phyloP scores from a whole-genome alignment of 2,888 invertebrate genomes.

The Drepana falcataria region DNA sequence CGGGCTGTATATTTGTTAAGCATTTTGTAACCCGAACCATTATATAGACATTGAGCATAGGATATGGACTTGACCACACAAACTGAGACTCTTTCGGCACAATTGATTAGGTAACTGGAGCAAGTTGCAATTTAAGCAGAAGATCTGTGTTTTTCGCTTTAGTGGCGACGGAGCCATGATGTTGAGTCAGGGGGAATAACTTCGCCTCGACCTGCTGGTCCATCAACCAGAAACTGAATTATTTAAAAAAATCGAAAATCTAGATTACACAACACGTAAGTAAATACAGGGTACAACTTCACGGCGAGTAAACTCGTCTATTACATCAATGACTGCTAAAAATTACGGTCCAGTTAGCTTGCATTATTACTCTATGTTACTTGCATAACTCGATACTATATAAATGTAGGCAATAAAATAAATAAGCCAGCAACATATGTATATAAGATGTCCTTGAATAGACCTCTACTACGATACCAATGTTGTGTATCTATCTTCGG shows the following conservation, averaged over 20 bases:
- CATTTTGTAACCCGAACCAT: too few relatives aligned
- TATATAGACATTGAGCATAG: constrained; percentile 18
- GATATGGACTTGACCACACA: constrained; percentile 38
- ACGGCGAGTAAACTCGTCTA: background rate
- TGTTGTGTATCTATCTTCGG: too few relatives aligned
- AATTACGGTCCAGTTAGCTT: background rate
- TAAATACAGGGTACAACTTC: background rate
- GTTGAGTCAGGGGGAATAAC: background rate
- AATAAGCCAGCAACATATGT: too few relatives aligned
- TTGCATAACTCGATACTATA: too few relatives aligned
- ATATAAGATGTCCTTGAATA: too few relatives aligned
- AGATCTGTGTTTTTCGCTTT: constrained; percentile 3
- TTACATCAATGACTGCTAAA: background rate
- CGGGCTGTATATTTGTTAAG: too few relatives aligned
- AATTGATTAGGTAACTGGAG: constrained; percentile 36
- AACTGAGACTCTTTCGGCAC: constrained; percentile 44
- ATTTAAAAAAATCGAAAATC: too few relatives aligned
- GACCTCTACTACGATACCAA: too few relatives aligned
- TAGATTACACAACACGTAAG: too few relatives aligned
- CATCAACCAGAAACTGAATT: too few relatives aligned
- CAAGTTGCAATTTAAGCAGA: constrained; percentile 30
- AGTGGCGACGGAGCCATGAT: background rate
- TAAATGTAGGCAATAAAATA: too few relatives aligned
- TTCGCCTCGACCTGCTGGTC: background rate
- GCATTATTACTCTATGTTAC: too few relatives aligned